Percentiles rank a stretch among this genome's conserved stretches.
Evolutionary conservation across 2,113 vertebrate genomes (phyloP).

Genomic region (Capreolus pygargus): DNA sequence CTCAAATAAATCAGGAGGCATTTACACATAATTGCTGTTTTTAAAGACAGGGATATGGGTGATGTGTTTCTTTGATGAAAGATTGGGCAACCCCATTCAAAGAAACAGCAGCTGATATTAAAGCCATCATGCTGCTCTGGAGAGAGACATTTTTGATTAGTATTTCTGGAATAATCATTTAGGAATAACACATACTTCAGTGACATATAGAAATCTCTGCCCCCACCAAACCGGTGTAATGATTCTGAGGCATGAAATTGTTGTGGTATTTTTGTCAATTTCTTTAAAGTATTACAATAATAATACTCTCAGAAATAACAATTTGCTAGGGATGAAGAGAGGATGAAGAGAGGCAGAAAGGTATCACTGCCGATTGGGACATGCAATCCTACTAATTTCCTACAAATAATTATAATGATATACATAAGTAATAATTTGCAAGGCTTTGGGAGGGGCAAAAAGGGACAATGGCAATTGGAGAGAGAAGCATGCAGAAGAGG

Average conservation of each 20-base stretch:
- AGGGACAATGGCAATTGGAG: neutral
- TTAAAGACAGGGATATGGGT: constrained; percentile 89
- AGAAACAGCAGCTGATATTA: constrained; percentile 78
- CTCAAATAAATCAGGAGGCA: constrained; percentile 94
- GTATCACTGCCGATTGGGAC: neutral
- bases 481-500: neutral
- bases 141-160: constrained; percentile 63
- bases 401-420: constrained; percentile 11
- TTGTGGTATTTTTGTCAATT: constrained; percentile 67
- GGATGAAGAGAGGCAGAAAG: constrained; percentile 21
- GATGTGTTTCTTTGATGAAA: constrained; percentile 88
- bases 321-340: constrained; percentile 4
- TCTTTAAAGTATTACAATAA: constrained; percentile 56
- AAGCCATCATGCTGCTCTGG: constrained; percentile 54
- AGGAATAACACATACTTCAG: neutral
- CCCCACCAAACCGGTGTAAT: neutral
- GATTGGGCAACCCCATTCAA: constrained; percentile 83
- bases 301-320: constrained; percentile 38
- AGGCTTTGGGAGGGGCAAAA: neutral
- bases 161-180: constrained; percentile 23
- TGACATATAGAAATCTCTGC: neutral
- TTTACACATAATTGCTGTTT: constrained; percentile 94
- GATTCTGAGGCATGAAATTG: constrained; percentile 34
- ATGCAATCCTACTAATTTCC: neutral
- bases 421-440: constrained; percentile 6